phyloP scores from a whole-genome alignment of 2,797 vertebrate genomes.

The Poecile montanus region DNA sequence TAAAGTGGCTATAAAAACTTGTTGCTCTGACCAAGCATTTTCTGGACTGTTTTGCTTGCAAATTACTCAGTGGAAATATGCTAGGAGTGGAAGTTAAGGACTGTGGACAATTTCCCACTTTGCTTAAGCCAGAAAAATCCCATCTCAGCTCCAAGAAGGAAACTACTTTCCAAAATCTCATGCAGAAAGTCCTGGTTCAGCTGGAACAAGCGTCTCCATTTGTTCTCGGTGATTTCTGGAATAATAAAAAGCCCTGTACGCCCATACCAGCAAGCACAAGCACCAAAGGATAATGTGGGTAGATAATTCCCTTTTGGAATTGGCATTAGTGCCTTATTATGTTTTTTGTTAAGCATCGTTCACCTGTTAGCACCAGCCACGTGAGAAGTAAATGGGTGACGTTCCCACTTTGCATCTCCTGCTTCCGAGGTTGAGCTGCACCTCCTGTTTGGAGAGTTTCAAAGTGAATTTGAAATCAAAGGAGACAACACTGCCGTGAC shows the following conservation, averaged over 20 bases:
- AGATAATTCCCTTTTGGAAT: background rate
- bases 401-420: background rate
- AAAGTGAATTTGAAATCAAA: slow-evolving; percentile 67
- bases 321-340: background rate
- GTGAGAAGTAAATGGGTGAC: background rate
- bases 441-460: slow-evolving; percentile 26
- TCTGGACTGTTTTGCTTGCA: slow-evolving; percentile 23
- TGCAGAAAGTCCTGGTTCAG: slow-evolving; percentile 37
- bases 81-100: slow-evolving; percentile 31
- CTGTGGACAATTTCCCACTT: slow-evolving; percentile 44
- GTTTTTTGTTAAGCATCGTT: background rate
- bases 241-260: background rate
- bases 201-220: background rate
- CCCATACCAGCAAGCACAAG: background rate
- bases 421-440: background rate
- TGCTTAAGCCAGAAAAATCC: slow-evolving; percentile 47
- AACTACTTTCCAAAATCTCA: slow-evolving; percentile 51
- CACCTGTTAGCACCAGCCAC: background rate
- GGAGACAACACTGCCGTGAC: background rate
- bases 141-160: slow-evolving; percentile 45
- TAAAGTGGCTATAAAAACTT: slow-evolving; percentile 27
- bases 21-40: slow-evolving; percentile 6
- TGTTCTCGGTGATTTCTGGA: background rate
- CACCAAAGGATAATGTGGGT: background rate
- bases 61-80: slow-evolving; percentile 44